Percentiles rank a stretch among this genome's conserved stretches.
Evolutionary conservation across 2,888 invertebrate species (phyloP).

Genomic region (Cheilosia soror): DNA sequence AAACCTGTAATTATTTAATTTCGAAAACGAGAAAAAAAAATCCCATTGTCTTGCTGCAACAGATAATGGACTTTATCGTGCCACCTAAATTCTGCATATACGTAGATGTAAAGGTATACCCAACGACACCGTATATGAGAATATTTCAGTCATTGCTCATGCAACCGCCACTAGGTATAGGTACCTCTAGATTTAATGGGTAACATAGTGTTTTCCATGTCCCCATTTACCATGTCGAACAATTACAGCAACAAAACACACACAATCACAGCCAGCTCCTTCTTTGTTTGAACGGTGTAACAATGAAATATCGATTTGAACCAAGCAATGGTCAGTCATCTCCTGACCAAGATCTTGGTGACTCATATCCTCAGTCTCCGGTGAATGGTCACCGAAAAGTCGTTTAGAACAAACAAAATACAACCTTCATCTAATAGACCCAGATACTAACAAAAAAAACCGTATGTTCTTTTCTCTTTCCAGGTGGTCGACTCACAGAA

Average conservation of each 20-base stretch:
- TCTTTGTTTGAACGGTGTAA: slow-evolving; percentile 59
- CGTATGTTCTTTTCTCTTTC: slow-evolving; percentile 62
- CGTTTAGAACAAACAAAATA: slow-evolving; percentile 59
- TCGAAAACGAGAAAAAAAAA: slow-evolving; percentile 13
- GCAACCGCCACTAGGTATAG: slow-evolving; percentile 27
- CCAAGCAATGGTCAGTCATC: slow-evolving; percentile 52
- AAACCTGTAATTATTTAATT: slow-evolving; percentile 52
- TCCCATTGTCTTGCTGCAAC: slow-evolving; percentile 25
- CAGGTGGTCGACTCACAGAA: slow-evolving; percentile 84
- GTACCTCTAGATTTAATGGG: slow-evolving; percentile 57
- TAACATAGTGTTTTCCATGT: slow-evolving; percentile 66
- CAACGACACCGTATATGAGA: slow-evolving; percentile 45
- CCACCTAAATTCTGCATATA: slow-evolving; percentile 52
- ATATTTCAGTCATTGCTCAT: slow-evolving; percentile 67
- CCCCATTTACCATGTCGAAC: slow-evolving; percentile 65
- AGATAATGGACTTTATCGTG: slow-evolving; percentile 16
- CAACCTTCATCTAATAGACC: slow-evolving; percentile 20
- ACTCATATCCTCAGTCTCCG: slow-evolving; percentile 39
- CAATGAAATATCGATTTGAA: slow-evolving; percentile 59
- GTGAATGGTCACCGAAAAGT: slow-evolving; percentile 62
- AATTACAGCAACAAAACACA: slow-evolving; percentile 28
- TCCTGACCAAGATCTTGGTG: slow-evolving; percentile 54
- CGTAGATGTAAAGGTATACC: too few species aligned
- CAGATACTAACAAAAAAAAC: neutral
- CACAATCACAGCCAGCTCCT: slow-evolving; percentile 4